Base-by-base conservation (phyloP, 92 coral and sea anemone genomes). In the Scolanthus callimorphus region DNA sequence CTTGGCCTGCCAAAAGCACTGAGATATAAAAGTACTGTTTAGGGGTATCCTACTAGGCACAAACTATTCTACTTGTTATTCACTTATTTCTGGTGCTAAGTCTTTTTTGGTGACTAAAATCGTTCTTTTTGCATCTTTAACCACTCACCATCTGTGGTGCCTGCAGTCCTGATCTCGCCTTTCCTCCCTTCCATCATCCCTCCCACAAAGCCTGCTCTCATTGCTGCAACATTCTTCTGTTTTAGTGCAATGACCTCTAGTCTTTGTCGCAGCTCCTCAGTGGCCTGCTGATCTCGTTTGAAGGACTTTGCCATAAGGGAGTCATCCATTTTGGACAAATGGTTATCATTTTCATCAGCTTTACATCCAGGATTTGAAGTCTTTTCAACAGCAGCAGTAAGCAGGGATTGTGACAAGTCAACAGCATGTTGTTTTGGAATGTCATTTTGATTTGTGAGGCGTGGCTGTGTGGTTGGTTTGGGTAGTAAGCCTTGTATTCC, bases 161-260 rank as follows among this genome's bases (percentile, higher is more conserved):
- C n/a, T n/a, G n/a, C n/a, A n/a, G n/a, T n/a, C n/a, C n/a, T n/a
- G n/a, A n/a, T n/a, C n/a, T n/a, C n/a, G n/a, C n/a, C n/a, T n/a
- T n/a, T n/a, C n/a, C n/a, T n/a, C n/a, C n/a, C n/a, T n/a, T n/a
- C n/a, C n/a, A n/a, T 25, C 46, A 13, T 59, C 37, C 54, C 55
- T 31, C 9, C 37, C 43, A 13, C 57, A 51, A 22, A 27, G 3
- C 25, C 44, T 1, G 31, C 31, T 23, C 30, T 48, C 57, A 27
- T 27, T 26, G 61, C 88, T 9, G 48, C 74, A 26, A 30, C 31
- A 37, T 37, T 64, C 73, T 60, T 82, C 55, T 88, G 96, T 51
- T 89, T 88, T 49, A 52, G 69, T 4, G 90, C 90, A 38, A 88
- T 62, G 20, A 69, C 81, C 57, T 80, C 75, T 2, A 88, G 75